Base-by-base conservation (phyloP, 2,797 vertebrate species). In the Hapalemur alaotrensis region DNA sequence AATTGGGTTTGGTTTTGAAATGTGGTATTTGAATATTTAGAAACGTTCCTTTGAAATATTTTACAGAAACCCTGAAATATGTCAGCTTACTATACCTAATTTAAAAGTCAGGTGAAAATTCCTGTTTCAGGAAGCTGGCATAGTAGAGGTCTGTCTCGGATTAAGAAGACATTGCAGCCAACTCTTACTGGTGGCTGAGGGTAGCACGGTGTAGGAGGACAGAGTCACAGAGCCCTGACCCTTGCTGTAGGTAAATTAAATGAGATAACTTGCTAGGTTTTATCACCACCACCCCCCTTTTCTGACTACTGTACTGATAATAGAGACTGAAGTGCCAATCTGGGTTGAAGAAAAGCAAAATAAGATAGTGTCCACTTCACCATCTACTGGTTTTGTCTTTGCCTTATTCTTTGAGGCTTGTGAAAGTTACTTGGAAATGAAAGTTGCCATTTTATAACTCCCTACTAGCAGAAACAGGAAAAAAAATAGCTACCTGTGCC, bases 1-100 rank as follows among this genome's bases (percentile, higher is more conserved):
- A 92, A 65, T 63, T 87, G 73, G 79, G n/a, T 91, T 83, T 94
- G 84, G 15, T 67, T 84, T 93, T 90, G 78, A 95, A 96, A 96
- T 83, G 35, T 91, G 61, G 84, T 88, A 43, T 80, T 80, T 70
- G 63, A 63, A 28, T 75, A 92, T 96, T 78, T 92, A 93, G 88
- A 88, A 95, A 86, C 22, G 3, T 15, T 80, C 20, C 43, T 91
- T 88, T 87, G 54, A 69, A 46, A 35, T 67, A 65, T 85, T 90
- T 76, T 43, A 41, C 14, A 72, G 11, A 41, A 85, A 79, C 35
- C 63, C 17, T 79, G 50, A 91, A 14, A 59, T 80, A 25, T 32
- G 6, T 80, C 59, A 23, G 32, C 46, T 75, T 5, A 18, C 7
- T 78, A 2, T 30, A 14, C 8, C 7, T 89, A 73, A 50, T 59